phyloP scores from a whole-genome alignment of 2,888 invertebrate species.

The Megastigmus dorsalis region DNA sequence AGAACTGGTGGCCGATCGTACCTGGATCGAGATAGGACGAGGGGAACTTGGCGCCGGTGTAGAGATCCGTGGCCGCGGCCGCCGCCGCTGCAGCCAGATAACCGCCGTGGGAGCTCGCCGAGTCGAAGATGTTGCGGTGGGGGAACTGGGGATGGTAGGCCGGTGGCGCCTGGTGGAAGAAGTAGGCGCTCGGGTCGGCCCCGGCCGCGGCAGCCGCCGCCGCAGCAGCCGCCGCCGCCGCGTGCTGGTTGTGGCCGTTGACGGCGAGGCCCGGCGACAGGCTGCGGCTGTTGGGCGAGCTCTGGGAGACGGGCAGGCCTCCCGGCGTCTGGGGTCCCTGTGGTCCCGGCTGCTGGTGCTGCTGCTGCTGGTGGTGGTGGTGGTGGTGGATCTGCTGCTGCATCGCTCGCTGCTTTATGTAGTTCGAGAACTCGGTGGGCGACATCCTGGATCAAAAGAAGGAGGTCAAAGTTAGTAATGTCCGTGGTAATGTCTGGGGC shows the following conservation, averaged over 20 bases:
- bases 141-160: slow-evolving; percentile 76
- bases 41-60: slow-evolving; percentile 71
- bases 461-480: slow-evolving; percentile 22
- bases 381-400: slow-evolving; percentile 84
- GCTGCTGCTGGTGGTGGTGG: slow-evolving; percentile 76
- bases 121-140: slow-evolving; percentile 77
- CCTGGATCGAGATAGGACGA: slow-evolving; percentile 74
- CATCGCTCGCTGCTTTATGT: slow-evolving; percentile 95
- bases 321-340: slow-evolving; percentile 71
- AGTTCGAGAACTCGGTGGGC: slow-evolving; percentile 97
- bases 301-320: slow-evolving; percentile 74
- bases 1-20: slow-evolving; percentile 74
- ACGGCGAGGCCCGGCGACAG: slow-evolving; percentile 77
- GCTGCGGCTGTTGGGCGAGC: slow-evolving; percentile 78
- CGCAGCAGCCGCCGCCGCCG: slow-evolving; percentile 61
- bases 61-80: slow-evolving; percentile 63
- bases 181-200: slow-evolving; percentile 80
- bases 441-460: slow-evolving; percentile 84
- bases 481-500: too few relatives aligned
- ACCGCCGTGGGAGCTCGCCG: slow-evolving; percentile 76
- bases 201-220: slow-evolving; percentile 62
- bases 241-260: slow-evolving; percentile 57
- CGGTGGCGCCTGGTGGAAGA: slow-evolving; percentile 76
- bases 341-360: slow-evolving; percentile 74
- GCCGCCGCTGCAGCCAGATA: slow-evolving; percentile 67